Conservation (phyloP, 2,113 vertebrate genomes). For the Eonycteris spelaea region DNA sequence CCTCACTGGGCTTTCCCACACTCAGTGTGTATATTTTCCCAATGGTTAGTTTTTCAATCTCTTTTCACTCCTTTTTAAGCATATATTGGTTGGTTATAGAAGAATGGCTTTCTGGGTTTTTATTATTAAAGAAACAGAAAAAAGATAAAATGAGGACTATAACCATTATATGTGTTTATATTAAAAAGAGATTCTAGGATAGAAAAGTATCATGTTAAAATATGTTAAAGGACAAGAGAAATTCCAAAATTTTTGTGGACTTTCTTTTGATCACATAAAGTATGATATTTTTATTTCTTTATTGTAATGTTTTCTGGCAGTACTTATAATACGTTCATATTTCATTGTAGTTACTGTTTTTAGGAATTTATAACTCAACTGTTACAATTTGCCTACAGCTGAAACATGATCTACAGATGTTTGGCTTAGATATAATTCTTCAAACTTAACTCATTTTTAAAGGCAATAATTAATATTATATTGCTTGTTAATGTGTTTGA, state of each 20-base stretch:
- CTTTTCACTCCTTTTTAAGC: neutral
- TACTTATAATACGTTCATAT: slow-evolving; percentile 35
- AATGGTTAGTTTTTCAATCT: neutral
- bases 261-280: neutral
- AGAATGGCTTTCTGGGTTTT: neutral
- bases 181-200: neutral
- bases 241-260: slow-evolving; percentile 2
- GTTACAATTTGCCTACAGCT: slow-evolving; percentile 25
- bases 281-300: neutral
- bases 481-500: neutral
- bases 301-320: slow-evolving; percentile 28
- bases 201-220: slow-evolving; percentile 1
- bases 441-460: slow-evolving; percentile 48
- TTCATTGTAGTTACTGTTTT: slow-evolving; percentile 37
- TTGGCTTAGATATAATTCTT: slow-evolving; percentile 41
- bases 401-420: slow-evolving; percentile 42
- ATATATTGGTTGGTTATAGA: neutral
- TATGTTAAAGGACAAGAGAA: neutral
- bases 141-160: slow-evolving; percentile 23
- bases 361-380: slow-evolving; percentile 45
- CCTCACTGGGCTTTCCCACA: neutral
- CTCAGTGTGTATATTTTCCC: neutral
- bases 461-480: slow-evolving; percentile 43
- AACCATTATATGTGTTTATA: neutral
- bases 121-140: neutral